Evolutionary conservation across 2,797 vertebrate genomes (phyloP).

Genomic region (Myotis planiceps): DNA sequence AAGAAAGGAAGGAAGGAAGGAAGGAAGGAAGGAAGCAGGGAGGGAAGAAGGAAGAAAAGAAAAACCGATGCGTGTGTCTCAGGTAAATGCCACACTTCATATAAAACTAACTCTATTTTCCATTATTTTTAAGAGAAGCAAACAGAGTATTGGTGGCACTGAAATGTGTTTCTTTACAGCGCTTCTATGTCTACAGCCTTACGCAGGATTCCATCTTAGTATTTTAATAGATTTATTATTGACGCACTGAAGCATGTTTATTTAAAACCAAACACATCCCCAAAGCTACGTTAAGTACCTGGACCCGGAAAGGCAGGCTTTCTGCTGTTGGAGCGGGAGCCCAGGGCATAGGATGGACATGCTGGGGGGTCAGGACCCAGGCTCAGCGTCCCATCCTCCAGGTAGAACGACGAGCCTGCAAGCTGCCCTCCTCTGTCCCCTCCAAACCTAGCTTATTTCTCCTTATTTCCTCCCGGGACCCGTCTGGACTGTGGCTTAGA

Average conservation of each 20-base stretch:
- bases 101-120: neutral
- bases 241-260: neutral
- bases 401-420: neutral
- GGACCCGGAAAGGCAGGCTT: neutral
- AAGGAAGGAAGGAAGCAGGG: neutral
- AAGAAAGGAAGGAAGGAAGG: too few relatives aligned
- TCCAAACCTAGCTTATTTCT: slow-evolving; percentile 47
- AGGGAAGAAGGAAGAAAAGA: neutral
- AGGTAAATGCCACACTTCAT: neutral
- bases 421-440: neutral
- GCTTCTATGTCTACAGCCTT: neutral
- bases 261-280: neutral
- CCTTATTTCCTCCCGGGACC: slow-evolving; percentile 52
- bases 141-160: neutral
- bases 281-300: neutral
- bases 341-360: too few relatives aligned
- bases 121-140: neutral
- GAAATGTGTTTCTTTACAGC: neutral
- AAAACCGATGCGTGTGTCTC: neutral
- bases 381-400: too few relatives aligned
- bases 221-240: neutral
- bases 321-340: neutral
- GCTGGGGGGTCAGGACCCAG: too few relatives aligned
- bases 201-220: neutral
- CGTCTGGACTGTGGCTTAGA: slow-evolving; percentile 63